Base-by-base conservation (phyloP, 2,888 invertebrate genomes). In the Drepanosiphum platanoidis region DNA sequence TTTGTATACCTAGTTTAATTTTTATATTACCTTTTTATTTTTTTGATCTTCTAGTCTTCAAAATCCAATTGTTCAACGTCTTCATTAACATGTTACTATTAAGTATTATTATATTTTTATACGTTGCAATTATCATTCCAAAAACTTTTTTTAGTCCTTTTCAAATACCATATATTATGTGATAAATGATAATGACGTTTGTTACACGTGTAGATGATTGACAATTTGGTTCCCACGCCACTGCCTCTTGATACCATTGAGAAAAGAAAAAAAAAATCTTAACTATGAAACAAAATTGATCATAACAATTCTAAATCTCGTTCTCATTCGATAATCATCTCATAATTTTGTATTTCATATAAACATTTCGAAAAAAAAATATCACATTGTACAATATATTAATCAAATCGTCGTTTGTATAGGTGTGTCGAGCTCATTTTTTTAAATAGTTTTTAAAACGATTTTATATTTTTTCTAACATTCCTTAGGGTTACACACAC, bases 11-110 rank as follows among this genome's bases (percentile, higher is more conserved):
- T 22, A 78, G 39, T 18, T 39, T 39, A 13, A 11, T 22, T 34
- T 68, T 34, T 39, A 39, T 27, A 42, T 15, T 27, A 34, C 42
- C 18, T 1, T 13, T 68, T 36, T 72, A 75, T 75, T 58, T 68
- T 58, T 77, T 77, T 84, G 22, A 83, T 75, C 15, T 52, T 84
- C 84, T 84, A 84, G 84, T 84, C 84, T 70, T 70, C 58, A 84
- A 52, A 36, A 27, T 77, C 36, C 18, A 77, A 70, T 77, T 58
- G 15, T 82, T 84, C 32, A 36, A 66, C 4, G 18, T 77, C 13
- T 83, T 36, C 36, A 36, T 52, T 58, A 58, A 68, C 9, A 52
- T n/a, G n/a, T 70, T 68, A 68, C 58, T 39, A 58, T 70, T 39
- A 75, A 74, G 66, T 66, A 83, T 74, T 83, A 46, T 80, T 46